Conservation (phyloP, 2,797 vertebrate species). For the Chanos chanos region DNA sequence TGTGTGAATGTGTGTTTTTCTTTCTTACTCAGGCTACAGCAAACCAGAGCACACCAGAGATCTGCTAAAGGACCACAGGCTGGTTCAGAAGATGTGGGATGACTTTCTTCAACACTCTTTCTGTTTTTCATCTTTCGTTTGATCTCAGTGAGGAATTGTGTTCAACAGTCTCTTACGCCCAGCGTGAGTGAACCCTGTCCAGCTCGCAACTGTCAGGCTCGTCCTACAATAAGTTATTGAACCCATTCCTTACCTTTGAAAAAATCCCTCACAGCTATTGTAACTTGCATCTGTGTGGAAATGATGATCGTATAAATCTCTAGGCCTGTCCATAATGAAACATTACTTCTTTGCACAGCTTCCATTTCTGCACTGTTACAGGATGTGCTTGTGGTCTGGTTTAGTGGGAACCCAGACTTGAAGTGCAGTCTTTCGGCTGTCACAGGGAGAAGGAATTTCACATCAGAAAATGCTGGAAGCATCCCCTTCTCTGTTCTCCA, state of each 20-base stretch:
- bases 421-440: conserved; percentile 6
- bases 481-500: conserved; percentile 30
- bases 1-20: too few relatives aligned
- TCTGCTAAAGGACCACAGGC: too few relatives aligned
- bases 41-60: too few relatives aligned
- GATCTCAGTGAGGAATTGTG: conserved; percentile 40
- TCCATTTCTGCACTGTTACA: too few relatives aligned
- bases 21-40: too few relatives aligned
- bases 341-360: too few relatives aligned
- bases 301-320: too few relatives aligned
- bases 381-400: conserved; percentile 14
- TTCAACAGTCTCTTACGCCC: conserved; percentile 39
- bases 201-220: conserved; percentile 24
- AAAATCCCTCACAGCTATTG: too few relatives aligned
- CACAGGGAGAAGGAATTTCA: conserved; percentile 34
- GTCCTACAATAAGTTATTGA: too few relatives aligned
- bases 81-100: conserved; percentile 30
- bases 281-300: too few relatives aligned
- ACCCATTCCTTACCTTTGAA: too few relatives aligned
- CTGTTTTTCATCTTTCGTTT: conserved; percentile 38
- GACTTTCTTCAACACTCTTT: not conserved
- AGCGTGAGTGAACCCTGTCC: conserved; percentile 17
- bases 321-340: too few relatives aligned
- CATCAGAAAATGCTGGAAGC: conserved; percentile 31
- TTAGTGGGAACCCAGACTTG: not conserved